Percentiles rank a stretch among this genome's conserved stretches.
Conservation (phyloP, 1,140 invertebrate species). For the Lepidurus apus region DNA sequence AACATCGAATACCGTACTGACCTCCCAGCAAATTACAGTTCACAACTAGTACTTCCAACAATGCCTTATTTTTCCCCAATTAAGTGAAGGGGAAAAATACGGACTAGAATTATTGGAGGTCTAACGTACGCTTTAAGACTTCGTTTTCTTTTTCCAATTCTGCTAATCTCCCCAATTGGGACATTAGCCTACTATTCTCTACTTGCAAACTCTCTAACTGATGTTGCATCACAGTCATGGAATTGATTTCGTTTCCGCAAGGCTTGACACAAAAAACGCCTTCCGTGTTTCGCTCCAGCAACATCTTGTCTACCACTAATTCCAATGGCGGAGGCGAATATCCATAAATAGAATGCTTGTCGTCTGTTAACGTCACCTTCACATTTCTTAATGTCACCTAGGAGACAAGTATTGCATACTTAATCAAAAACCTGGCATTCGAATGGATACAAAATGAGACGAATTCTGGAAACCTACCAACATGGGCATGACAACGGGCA, state of each 20-base stretch:
- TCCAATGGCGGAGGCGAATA: background rate
- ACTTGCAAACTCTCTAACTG: background rate
- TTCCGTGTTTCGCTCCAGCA: background rate
- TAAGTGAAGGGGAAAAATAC: background rate
- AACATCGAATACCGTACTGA: background rate
- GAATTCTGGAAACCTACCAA: background rate
- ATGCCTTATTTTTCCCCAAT: background rate
- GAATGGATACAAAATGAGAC: no score
- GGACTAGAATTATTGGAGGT: background rate
- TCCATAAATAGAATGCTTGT: background rate
- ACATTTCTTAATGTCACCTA: background rate
- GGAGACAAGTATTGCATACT: background rate
- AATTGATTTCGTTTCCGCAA: background rate
- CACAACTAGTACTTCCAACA: background rate
- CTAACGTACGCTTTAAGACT: background rate
- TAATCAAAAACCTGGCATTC: background rate
- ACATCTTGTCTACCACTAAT: background rate
- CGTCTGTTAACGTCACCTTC: background rate
- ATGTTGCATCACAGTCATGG: background rate
- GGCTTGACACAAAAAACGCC: background rate
- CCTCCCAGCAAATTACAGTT: background rate
- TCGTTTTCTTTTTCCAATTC: background rate
- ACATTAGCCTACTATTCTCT: background rate
- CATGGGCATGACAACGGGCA: constrained; percentile 22
- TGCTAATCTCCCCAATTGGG: background rate